Base-by-base conservation (phyloP, 1,140 invertebrate species). In the Drosophila kikkawai region DNA sequence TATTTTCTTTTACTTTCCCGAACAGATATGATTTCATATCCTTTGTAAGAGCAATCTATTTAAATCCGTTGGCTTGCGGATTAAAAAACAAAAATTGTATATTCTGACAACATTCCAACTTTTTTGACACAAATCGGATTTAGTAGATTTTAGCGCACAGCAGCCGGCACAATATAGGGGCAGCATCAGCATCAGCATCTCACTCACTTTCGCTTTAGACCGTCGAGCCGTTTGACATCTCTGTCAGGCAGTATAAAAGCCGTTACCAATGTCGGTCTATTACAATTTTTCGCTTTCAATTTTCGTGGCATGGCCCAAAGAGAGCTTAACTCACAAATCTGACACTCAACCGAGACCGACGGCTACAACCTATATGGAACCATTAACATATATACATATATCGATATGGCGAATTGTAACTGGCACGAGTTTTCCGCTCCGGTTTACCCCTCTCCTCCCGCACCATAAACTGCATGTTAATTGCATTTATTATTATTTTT, bases 401-500 rank as follows among this genome's bases (percentile, higher is more conserved):
- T 68, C 66, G 59, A 61, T 80, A 71, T 82, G 83, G 71, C 64
- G 66, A 87, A 79, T 87, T 68, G 66, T 60, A 47, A 68, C 61
- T 69, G 83, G 68, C 82, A 75, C 55, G 68, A 51, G 48, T 42
- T 47, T 61, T 36, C 51, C 44, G 6, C 57, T 51, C 37, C 47
- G 47, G 26, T 29, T 50, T 11, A n/a, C 29, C 48, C 48, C 26
- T 34, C 29, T 26, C 47, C 26, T 34, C 48, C 15, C 26, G 0
- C 44, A 59, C 64, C 82, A 57, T 66, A 75, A 78, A 88, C 63
- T 84, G 77, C 80, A 88, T 79, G 83, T 88, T 88, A 87, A 88
- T 87, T 88, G 80, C 77, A 75, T 69, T 82, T 81, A 82, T 76
- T 81, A 82, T 76, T 86, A 59, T 82, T 80, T 75, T 74, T 75